Conservation (phyloP, 2,113 vertebrate species). For the Cynoglossus semilaevis region DNA sequence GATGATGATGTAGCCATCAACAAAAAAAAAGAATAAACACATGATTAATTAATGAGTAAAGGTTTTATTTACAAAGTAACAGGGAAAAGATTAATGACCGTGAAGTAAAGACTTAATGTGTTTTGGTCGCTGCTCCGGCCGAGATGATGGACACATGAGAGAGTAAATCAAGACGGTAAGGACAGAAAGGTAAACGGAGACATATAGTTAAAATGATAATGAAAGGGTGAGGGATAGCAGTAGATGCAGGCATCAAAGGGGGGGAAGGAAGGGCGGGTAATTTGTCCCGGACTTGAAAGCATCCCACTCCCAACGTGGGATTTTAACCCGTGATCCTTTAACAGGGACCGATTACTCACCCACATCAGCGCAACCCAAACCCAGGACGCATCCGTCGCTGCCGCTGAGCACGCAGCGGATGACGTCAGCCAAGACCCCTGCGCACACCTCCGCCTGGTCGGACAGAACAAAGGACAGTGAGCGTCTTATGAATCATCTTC, state of each 20-base stretch:
- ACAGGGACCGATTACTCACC: slow-evolving; percentile 60
- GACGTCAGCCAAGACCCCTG: slow-evolving; percentile 68
- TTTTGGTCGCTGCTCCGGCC: background rate
- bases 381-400: slow-evolving; percentile 67
- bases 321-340: slow-evolving; percentile 57
- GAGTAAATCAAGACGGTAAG: slow-evolving; percentile 14
- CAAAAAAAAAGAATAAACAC: slow-evolving; percentile 13
- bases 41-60: slow-evolving; percentile 45
- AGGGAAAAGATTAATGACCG: slow-evolving; percentile 42
- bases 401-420: slow-evolving; percentile 72
- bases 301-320: slow-evolving; percentile 43
- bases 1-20: too few relatives aligned
- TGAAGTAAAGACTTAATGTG: background rate
- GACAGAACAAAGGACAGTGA: slow-evolving; percentile 39
- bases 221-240: slow-evolving; percentile 41
- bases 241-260: slow-evolving; percentile 11
- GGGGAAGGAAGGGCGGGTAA: background rate
- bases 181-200: slow-evolving; percentile 17
- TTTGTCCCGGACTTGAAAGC: slow-evolving; percentile 44
- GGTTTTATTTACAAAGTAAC: slow-evolving; percentile 43
- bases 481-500: slow-evolving; percentile 50
- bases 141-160: slow-evolving; percentile 3
- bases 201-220: slow-evolving; percentile 29
- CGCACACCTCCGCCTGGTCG: slow-evolving; percentile 65
- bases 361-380: slow-evolving; percentile 62